Conservation (phyloP, 2,888 invertebrate species). For the Thelaira solivaga region DNA sequence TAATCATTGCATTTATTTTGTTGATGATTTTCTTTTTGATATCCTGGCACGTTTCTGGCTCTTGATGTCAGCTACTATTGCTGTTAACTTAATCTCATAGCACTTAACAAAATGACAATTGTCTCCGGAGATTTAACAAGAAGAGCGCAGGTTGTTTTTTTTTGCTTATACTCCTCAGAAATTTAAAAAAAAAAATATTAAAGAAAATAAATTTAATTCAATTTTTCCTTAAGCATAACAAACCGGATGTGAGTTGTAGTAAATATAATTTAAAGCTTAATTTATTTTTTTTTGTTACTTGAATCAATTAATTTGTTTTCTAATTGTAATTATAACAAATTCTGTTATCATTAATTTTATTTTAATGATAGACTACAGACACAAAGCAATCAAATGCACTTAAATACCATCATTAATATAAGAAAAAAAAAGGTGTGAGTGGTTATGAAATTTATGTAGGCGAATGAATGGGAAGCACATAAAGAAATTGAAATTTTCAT, state of each 20-base stretch:
- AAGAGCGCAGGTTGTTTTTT: constrained; percentile 7
- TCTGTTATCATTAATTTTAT: constrained; percentile 52
- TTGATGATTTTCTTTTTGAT: constrained; percentile 45
- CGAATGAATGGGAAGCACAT: too few relatives aligned
- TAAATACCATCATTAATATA: constrained; percentile 30
- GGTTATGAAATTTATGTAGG: background rate
- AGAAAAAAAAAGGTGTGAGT: background rate
- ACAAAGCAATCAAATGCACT: constrained; percentile 44
- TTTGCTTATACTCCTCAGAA: background rate
- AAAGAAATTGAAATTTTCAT: too few relatives aligned
- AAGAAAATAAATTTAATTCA: too few relatives aligned
- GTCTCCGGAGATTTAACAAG: constrained; percentile 50
- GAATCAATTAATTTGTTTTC: background rate
- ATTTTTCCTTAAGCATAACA: too few relatives aligned
- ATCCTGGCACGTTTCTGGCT: constrained; percentile 57
- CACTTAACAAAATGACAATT: constrained; percentile 58
- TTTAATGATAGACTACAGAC: constrained; percentile 53
- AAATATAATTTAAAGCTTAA: too few relatives aligned
- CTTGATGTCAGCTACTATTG: constrained; percentile 44
- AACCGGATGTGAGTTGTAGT: too few relatives aligned
- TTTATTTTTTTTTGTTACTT: background rate
- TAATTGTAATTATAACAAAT: constrained; percentile 42
- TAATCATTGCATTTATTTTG: constrained; percentile 60
- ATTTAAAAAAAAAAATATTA: too few relatives aligned
- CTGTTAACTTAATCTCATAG: constrained; percentile 56